Evolutionary conservation across 2,888 invertebrate species (phyloP), one percentile per base, ranked within the genome.

Genomic region (Dioctria rufipes): DNA sequence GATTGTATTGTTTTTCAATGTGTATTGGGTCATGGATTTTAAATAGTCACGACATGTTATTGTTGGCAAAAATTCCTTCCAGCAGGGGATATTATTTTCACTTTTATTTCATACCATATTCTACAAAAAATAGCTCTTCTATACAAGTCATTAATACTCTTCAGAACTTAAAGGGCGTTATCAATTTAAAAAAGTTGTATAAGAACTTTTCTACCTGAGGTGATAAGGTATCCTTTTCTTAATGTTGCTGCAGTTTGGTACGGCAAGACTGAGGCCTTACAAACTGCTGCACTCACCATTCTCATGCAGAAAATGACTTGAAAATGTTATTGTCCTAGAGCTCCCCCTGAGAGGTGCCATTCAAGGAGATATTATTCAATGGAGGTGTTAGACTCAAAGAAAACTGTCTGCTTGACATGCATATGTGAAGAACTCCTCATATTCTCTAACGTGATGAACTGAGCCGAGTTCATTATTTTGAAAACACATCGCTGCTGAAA

Each of bases 1-100:
- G n/a, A n/a, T n/a, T n/a, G 40, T 11, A 65, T 65, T 65, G 65
- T 65, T 65, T 65, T 42, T 42, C 40, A 71, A 80, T 80, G 69
- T 80, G 71, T 80, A 71, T n/a, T 80, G 80, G 80, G 80, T 80
- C 80, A 80, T 73, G 73, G 80, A 73, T 80, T 80, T 80, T 49
- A 71, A 73, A 73, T 80, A 42, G 11, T 40, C 42, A 65, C 42
- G 40, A 42, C 5, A 42, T 42, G 11, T n/a, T 25, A 42, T 42
- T 42, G 65, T 65, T 25, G 65, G 65, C 65, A 65, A 65, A 42
- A 42, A 65, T 40, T 65, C 42, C 42, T 40, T 11, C 42, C 40
- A 65, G 42, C 40, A 42, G 40, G 40, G 40, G 8, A 65, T 40
- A n/a, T 2, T 49, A 65, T 65, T 65, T 65, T 65, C 65, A 65